Conservation (phyloP, 2,888 invertebrate species). For the Thereva nobilitata region DNA sequence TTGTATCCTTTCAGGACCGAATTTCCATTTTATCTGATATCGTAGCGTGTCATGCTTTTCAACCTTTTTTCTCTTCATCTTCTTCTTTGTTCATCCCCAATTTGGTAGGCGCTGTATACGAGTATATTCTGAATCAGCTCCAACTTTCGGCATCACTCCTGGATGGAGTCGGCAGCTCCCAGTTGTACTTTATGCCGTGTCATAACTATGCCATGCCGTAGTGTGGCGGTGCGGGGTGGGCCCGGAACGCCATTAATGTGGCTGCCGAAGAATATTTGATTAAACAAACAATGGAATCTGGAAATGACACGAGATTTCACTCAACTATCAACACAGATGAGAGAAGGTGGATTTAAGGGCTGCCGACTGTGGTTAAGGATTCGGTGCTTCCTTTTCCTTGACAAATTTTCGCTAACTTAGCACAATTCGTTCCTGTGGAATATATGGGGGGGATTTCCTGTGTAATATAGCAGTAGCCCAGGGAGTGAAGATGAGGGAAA, state of each 20-base stretch:
- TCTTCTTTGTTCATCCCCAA: conserved; percentile 1
- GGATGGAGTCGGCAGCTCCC: not conserved
- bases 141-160: conserved; percentile 2
- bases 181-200: conserved; percentile 20
- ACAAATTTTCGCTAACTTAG: no score
- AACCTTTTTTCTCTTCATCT: conserved; percentile 14
- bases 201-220: conserved; percentile 20
- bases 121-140: not conserved
- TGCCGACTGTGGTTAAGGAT: no score
- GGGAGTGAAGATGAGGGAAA: no score
- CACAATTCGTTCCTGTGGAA: no score
- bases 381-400: no score
- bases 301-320: conserved; percentile 32
- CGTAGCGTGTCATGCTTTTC: conserved; percentile 21
- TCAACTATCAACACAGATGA: conserved; percentile 24
- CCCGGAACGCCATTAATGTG: conserved; percentile 21
- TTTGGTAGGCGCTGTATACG: not conserved
- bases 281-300: conserved; percentile 25
- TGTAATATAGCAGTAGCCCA: no score
- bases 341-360: conserved; percentile 1
- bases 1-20: conserved; percentile 11
- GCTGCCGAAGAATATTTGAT: conserved; percentile 33
- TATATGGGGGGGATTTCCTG: no score
- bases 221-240: not conserved
- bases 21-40: conserved; percentile 33